Evolutionary conservation across 2,113 vertebrate species (phyloP).

Genomic region (Hypocryptadius cinnamomeus): DNA sequence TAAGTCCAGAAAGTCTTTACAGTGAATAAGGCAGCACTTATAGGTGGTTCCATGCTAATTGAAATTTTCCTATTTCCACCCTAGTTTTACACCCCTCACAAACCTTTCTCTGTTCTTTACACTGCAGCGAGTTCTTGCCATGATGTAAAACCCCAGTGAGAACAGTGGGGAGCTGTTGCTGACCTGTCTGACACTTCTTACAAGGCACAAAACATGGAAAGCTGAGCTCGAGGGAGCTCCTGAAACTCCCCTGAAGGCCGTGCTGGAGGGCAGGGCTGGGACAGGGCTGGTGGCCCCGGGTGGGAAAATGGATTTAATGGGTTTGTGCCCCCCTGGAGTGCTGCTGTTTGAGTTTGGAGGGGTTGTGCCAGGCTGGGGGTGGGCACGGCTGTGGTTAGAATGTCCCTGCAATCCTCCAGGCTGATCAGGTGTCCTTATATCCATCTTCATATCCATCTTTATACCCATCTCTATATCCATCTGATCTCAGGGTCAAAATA

Average conservation of each 20-base stretch:
- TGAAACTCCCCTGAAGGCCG: fast-evolving
- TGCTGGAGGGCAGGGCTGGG: neutral
- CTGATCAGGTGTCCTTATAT: too few relatives aligned
- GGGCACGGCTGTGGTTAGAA: fast-evolving
- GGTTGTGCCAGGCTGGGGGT: fast-evolving
- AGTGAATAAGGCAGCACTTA: neutral
- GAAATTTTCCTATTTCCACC: neutral
- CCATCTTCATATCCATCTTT: neutral
- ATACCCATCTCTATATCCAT: too few relatives aligned
- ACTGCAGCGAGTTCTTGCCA: fast-evolving
- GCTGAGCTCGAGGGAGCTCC: fast-evolving
- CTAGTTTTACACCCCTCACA: neutral
- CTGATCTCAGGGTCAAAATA: neutral
- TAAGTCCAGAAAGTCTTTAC: neutral
- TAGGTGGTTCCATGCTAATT: neutral
- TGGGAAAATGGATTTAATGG: neutral
- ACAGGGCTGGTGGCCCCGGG: too few relatives aligned
- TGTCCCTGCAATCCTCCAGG: neutral
- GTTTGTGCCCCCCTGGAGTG: neutral
- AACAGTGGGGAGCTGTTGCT: neutral
- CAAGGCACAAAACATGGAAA: fast-evolving
- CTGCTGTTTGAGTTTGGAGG: neutral
- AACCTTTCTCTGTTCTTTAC: neutral
- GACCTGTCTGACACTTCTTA: neutral
- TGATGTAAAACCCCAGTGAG: fast-evolving